phyloP scores from a whole-genome alignment of 2,888 invertebrate genomes.

The Diarsia mendica region DNA sequence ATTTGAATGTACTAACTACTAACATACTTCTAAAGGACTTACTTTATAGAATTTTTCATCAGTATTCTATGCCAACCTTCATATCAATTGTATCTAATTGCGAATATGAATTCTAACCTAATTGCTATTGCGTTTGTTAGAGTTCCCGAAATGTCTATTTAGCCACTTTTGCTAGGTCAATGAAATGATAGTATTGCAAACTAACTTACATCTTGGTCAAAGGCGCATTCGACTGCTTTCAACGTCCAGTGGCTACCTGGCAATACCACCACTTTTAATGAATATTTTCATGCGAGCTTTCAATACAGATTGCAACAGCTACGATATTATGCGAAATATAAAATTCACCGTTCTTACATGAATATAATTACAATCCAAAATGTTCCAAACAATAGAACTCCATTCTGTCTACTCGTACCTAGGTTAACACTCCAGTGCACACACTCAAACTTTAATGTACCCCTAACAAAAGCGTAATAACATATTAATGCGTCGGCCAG shows the following conservation, averaged over 20 bases:
- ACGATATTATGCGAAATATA: neutral
- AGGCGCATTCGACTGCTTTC: no score
- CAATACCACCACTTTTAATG: no score
- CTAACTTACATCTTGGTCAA: no score
- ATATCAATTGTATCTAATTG: no score
- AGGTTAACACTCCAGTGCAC: constrained; percentile 14
- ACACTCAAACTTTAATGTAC: constrained; percentile 48
- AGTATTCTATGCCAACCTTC: no score
- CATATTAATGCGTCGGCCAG: constrained; percentile 62
- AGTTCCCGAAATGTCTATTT: no score
- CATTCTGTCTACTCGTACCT: neutral
- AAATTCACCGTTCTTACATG: neutral
- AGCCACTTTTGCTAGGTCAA: no score
- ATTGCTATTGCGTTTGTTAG: no score
- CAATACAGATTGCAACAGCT: neutral
- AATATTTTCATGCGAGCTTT: neutral
- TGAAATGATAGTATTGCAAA: no score
- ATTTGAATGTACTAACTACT: neutral
- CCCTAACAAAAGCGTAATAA: constrained; percentile 64
- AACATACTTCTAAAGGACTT: neutral
- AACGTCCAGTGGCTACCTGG: no score
- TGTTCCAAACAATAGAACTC: constrained; percentile 33
- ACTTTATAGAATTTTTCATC: neutral
- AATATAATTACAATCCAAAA: neutral
- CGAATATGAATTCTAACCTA: no score